Evolutionary conservation across 1,140 invertebrate genomes (phyloP).

Genomic region (Leptinotarsa defecta): DNA sequence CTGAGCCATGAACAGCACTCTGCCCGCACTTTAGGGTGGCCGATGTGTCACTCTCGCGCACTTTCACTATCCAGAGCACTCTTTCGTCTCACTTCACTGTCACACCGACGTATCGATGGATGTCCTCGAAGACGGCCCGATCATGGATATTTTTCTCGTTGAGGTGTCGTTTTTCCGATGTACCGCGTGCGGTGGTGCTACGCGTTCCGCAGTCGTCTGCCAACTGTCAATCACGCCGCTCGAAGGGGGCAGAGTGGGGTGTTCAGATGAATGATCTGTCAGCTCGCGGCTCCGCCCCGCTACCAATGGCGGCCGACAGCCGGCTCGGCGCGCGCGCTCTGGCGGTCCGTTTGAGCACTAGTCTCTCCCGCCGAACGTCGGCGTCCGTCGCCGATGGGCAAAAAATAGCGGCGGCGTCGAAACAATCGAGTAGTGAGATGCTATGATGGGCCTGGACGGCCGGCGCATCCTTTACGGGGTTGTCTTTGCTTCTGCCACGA

Average conservation of each 20-base stretch:
- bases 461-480: neutral
- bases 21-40: constrained; percentile 61
- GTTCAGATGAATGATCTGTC: constrained; percentile 57
- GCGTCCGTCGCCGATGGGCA: constrained; percentile 20
- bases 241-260: constrained; percentile 60
- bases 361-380: constrained; percentile 36
- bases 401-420: constrained; percentile 17
- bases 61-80: constrained; percentile 33
- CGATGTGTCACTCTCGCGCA: constrained; percentile 54
- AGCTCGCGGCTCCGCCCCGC: constrained; percentile 48
- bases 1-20: constrained; percentile 67
- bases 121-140: constrained; percentile 41
- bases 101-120: constrained; percentile 41
- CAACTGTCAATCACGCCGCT: constrained; percentile 69
- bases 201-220: constrained; percentile 69
- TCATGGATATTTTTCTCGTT: constrained; percentile 44
- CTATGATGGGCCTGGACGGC: constrained; percentile 11
- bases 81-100: constrained; percentile 50
- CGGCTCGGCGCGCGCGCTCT: constrained; percentile 45
- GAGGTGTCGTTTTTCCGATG: constrained; percentile 26
- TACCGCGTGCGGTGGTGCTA: constrained; percentile 60
- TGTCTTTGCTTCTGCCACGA: neutral
- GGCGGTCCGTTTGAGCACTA: constrained; percentile 33
- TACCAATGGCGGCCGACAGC: constrained; percentile 50
- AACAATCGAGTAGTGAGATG: constrained; percentile 18